Evolutionary conservation across 2,797 vertebrate species (phyloP).

Genomic region (Myotis findleyi): DNA sequence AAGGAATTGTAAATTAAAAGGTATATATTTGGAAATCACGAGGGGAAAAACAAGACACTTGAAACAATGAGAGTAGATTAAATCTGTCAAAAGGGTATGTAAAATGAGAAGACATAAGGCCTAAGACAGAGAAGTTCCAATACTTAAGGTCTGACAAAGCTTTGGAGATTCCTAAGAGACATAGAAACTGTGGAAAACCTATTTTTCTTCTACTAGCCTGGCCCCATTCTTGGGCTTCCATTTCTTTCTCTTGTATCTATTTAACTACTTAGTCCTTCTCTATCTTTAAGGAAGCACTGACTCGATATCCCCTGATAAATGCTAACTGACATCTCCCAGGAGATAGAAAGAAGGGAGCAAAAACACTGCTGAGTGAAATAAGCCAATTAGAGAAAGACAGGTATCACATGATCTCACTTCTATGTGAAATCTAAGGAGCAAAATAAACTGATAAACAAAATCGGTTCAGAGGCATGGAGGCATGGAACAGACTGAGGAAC

Average conservation of each 20-base stretch:
- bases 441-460: neutral
- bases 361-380: neutral
- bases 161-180: neutral
- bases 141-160: neutral
- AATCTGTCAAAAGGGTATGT: slow-evolving; percentile 24
- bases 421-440: neutral
- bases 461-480: neutral
- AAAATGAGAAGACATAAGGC: neutral
- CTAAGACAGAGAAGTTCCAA: neutral
- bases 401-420: neutral
- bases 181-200: neutral
- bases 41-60: neutral
- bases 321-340: neutral
- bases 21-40: slow-evolving; percentile 33
- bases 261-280: neutral
- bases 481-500: neutral
- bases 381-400: neutral
- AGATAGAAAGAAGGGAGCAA: neutral
- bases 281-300: neutral
- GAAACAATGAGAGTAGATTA: neutral
- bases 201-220: neutral
- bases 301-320: neutral
- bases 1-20: neutral
- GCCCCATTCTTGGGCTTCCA: neutral
- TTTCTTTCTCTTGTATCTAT: neutral